Base-by-base conservation (phyloP, 2,888 invertebrate genomes). In the Mythimna lalbum region DNA sequence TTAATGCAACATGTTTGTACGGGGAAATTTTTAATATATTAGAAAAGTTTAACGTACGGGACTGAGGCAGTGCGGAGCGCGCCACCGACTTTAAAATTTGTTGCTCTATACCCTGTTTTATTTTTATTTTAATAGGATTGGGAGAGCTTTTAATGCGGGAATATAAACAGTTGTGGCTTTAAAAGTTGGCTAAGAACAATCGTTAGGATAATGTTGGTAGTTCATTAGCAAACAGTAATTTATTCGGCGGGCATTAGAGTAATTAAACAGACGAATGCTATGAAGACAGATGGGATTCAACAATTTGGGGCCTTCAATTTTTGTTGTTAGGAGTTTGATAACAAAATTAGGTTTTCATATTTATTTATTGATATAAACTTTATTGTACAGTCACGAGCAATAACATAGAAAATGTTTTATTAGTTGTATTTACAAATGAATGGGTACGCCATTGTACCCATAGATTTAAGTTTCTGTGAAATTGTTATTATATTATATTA, bases 11-110 rank as follows among this genome's bases (percentile, higher is more conserved):
- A 88, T 91, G 90, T 91, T 89, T 90, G 90, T 89, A 86, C 86
- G 88, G 84, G 84, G 78, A 83, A 90, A 87, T 90, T 91, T 93
- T 91, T 91, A 92, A 92, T 92, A 93, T 93, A 93, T 93, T 91
- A 90, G 90, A 89, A 92, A 93, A 93, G 90, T 93, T 93, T 80
- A 62, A 75, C 89, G 83, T 73, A 60, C 80, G 80, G 86, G 84
- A 80, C 88, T 86, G 49, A 86, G 78, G 85, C 89, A 81, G 81
- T 82, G 80, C 86, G 81, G 76, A 82, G 83, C 78, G 82, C 80
- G 80, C 84, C 78, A 84, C 87, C 79, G 86, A 90, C 91, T 93
- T 93, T 90, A 88, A 90, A 91, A 91, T 91, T 90, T 90, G 91
- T 92, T 92, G 83, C 81, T 83, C 73, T 84, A 85, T 87, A 84